Conservation (phyloP, 1,140 invertebrate genomes). For the Drosophila orena region DNA sequence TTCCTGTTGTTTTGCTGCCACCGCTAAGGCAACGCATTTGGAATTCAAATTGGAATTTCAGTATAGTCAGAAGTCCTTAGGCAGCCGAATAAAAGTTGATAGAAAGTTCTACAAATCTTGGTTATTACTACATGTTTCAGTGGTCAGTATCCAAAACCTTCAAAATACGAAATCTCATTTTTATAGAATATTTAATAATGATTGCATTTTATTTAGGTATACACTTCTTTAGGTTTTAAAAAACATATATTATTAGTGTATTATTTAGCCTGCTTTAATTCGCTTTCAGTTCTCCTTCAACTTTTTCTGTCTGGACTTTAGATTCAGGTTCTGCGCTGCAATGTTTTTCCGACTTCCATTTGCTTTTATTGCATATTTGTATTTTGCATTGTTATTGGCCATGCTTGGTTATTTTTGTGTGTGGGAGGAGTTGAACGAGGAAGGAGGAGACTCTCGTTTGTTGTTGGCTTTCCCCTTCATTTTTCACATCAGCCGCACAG, state of each 20-base stretch:
- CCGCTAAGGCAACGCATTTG: conserved; percentile 36
- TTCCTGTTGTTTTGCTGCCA: conserved; percentile 16
- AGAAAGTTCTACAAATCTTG: not conserved
- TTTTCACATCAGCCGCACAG: not conserved
- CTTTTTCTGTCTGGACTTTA: conserved; percentile 19
- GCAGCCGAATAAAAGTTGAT: not conserved
- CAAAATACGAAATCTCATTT: too few species aligned
- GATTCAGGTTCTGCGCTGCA: conserved; percentile 13
- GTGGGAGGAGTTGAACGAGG: conserved; percentile 9
- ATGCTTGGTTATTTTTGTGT: conserved; percentile 16
- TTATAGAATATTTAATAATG: too few species aligned
- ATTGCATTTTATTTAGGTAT: not conserved
- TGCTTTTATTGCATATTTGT: conserved; percentile 76
- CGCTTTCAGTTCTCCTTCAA: not conserved
- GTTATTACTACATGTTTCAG: too few species aligned
- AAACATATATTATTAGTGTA: not conserved
- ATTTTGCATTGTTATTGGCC: conserved; percentile 81
- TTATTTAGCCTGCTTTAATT: conserved; percentile 1
- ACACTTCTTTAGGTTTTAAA: too few species aligned
- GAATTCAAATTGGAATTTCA: conserved; percentile 38
- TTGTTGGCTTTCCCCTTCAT: conserved; percentile 42
- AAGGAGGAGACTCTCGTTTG: conserved; percentile 41
- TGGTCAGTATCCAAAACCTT: too few species aligned
- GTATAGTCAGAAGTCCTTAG: not conserved
- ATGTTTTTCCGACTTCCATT: conserved; percentile 50